Percentiles rank a stretch among this genome's conserved stretches.
phyloP scores from a whole-genome alignment of 2,113 vertebrate genomes.

The Catharus fuscescens region DNA sequence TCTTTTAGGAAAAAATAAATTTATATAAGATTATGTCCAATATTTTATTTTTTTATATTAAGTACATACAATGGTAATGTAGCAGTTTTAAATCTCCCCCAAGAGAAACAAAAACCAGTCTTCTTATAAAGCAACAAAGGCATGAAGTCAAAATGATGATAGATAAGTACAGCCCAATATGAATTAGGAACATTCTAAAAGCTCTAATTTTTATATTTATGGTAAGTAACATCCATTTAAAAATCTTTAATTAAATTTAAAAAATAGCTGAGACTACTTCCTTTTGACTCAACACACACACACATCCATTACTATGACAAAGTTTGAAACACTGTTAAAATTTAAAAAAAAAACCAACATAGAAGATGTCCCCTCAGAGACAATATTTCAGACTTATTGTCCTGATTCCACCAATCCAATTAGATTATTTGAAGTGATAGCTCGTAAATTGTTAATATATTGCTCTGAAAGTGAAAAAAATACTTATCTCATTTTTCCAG shows the following conservation, averaged over 20 bases:
- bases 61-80: not conserved
- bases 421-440: conserved; percentile 69
- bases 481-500: conserved; percentile 69
- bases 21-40: not conserved
- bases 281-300: not conserved
- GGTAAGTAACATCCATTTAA: not conserved
- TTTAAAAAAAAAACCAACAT: not conserved
- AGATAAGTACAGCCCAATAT: not conserved
- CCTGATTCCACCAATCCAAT: conserved; percentile 58
- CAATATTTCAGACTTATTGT: conserved; percentile 61
- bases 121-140: not conserved
- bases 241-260: not conserved
- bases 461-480: conserved; percentile 61
- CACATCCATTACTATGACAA: not conserved
- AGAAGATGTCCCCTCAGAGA: conserved; percentile 30
- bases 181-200: not conserved
- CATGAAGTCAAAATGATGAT: not conserved
- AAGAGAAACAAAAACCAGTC: accelerated
- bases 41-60: not conserved
- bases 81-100: not conserved
- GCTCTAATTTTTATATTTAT: not conserved
- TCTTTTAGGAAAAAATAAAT: not conserved
- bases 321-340: conserved; percentile 16
- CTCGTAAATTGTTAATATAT: conserved; percentile 72
- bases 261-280: not conserved